Conservation (phyloP, 2,113 vertebrate genomes). For the Megaceryle torquata region DNA sequence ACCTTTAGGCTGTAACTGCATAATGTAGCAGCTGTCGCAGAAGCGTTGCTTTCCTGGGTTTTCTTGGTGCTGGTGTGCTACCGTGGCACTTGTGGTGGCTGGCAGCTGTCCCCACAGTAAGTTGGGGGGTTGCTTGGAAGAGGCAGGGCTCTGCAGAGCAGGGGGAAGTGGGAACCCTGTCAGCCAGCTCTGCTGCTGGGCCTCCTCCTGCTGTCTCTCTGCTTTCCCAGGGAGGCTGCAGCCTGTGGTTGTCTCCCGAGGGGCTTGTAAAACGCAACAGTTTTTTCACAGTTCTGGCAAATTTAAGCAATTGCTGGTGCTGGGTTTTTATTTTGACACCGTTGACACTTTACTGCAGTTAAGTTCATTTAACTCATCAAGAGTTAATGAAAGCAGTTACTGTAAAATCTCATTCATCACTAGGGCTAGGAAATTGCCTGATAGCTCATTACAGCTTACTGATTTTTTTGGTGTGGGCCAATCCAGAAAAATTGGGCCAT, state of each 20-base stretch:
- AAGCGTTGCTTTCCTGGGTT: background rate
- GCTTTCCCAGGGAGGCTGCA: background rate
- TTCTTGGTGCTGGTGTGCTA: rapidly evolving
- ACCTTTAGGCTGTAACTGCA: background rate
- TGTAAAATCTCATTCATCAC: background rate
- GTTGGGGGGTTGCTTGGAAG: background rate
- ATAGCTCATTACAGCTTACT: background rate
- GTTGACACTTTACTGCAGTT: background rate
- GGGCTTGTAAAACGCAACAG: background rate
- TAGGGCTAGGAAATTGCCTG: background rate
- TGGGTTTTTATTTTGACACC: background rate
- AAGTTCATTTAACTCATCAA: background rate
- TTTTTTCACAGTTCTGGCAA: background rate
- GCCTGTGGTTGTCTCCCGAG: rapidly evolving
- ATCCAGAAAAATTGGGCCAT: background rate
- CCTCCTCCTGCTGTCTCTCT: rapidly evolving
- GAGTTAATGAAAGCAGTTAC: background rate
- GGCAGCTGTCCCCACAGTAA: rapidly evolving
- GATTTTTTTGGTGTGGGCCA: background rate
- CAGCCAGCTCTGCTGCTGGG: background rate
- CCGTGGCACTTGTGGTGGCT: rapidly evolving
- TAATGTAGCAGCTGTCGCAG: background rate
- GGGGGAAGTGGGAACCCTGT: rapidly evolving
- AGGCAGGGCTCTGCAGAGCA: background rate
- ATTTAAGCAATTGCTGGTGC: background rate